Evolutionary conservation across 2,797 vertebrate genomes (phyloP).

Genomic region (Diglossa cyanea): DNA sequence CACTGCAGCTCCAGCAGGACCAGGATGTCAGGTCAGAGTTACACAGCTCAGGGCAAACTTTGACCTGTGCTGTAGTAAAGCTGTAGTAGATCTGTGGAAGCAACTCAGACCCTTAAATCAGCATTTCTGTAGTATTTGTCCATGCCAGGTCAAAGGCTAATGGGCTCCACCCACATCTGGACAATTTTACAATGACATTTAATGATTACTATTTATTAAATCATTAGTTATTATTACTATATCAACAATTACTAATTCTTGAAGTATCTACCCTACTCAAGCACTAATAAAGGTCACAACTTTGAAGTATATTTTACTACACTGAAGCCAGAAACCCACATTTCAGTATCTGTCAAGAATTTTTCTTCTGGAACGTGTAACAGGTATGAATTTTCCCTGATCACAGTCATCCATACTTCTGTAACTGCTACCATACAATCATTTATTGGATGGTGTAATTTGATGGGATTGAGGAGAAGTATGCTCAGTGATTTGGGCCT

Average conservation of each 20-base stretch:
- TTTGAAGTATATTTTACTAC: neutral
- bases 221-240: neutral
- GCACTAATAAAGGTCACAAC: neutral
- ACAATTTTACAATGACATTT: neutral
- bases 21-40: neutral
- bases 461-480: neutral
- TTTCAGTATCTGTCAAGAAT: neutral
- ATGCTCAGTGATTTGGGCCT: neutral
- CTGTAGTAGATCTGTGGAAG: neutral
- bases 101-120: accelerated
- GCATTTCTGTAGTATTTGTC: neutral
- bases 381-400: neutral
- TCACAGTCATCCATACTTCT: neutral
- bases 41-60: neutral
- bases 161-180: neutral
- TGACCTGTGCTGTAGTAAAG: neutral
- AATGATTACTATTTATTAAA: neutral
- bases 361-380: neutral
- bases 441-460: neutral
- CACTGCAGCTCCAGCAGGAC: neutral
- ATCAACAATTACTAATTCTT: neutral
- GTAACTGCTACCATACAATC: neutral
- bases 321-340: neutral
- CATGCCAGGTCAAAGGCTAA: no score
- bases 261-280: neutral